Evolutionary conservation across 2,113 vertebrate species (phyloP), one percentile per base, ranked within the genome.

Genomic region (Mirza zaza): DNA sequence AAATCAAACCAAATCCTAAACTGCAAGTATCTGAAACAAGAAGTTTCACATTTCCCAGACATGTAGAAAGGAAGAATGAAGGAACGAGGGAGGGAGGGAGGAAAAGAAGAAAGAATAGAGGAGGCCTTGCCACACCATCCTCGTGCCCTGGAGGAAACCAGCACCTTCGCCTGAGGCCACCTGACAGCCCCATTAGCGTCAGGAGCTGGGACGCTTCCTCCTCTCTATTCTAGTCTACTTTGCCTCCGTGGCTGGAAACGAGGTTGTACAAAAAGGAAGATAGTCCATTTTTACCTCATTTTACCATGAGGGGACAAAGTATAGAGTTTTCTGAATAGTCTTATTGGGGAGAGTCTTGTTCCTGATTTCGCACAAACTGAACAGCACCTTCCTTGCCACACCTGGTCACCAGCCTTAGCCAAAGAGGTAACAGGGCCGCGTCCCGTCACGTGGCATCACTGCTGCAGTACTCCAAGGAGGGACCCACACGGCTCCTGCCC

Each of bases 1-100:
- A 71, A 18, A 93, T 91, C 14, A 70, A 92, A 80, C 82, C 39
- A 84, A 95, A 65, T 65, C 34, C 92, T 65, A 29, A 81, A 87
- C 34, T 76, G 12, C 59, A 85, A 75, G 42, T 75, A 25, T n/a
- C 29, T 76, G 63, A 76, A 96, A 59, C 21, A 61, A 89, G 36
- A 90, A 55, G 52, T 27, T 92, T 75, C 50, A n/a, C 25, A 77
- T 68, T 70, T 39, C 71, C 63, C 65, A 84, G 45, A 39, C n/a
- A 88, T 45, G 45, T 73, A 76, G 27, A 82, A 94, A 92, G 61
- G 32, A 91, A 20, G 32, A 36, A 77, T 0, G 81, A 88, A 80
- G 68, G 21, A 76, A 61, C 12, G n/a, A 12, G 2, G 45, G 20
- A 63, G 4, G 57, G 12, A 50, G 11, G 25, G n/a, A 27, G 13